Base-by-base conservation (phyloP, 2,113 vertebrate genomes). In the Sminthopsis crassicaudata region DNA sequence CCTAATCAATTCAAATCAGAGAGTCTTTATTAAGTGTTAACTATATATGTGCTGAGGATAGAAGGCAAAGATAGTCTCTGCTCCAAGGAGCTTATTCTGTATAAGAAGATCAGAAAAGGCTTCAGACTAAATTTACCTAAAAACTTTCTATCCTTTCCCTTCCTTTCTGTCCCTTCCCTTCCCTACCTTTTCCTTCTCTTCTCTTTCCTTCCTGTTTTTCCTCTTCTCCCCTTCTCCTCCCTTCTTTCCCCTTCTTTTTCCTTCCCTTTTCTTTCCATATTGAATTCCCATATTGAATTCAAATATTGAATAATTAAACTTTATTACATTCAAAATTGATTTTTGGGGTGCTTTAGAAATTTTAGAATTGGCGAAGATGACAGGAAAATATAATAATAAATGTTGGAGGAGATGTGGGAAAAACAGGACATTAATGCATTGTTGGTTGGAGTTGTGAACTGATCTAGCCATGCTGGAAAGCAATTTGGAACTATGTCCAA, bases 291-390 rank as follows among this genome's bases (percentile, higher is more conserved):
- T 48, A 48, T 48, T 48, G 48, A 48, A 48, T 42, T 76, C 30
- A 98, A 98, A 98, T 98, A 98, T 89, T 96, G 97, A 98, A 98
- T 97, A 98, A 97, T 98, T 98, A 98, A 99, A 98, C 95, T 99
- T 99, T 98, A 98, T 98, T 98, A 98, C 96, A 97, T 98, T 98
- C 98, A 98, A 98, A 98, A 98, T 98, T 98, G 96, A 95, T 96
- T 98, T 98, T 96, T 94, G 97, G 96, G 97, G 96, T 94, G 91
- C 42, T 93, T 98, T 96, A 94, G 60, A 97, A 97, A 98, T 48
- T 93, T 93, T 97, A 95, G 94, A 51, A 51, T 51, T 51, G 50
- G 50, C 50, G 9, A 51, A 51, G 50, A 51, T 51, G 50, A 51
- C 8, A 51, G 6, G 50, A 51, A 51, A 51, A 51, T 9, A 51